A percentile compares a stretch with the other conserved stretches of the same genome.
These are phyloP conservation scores for Terebella lapidaria DNA, from an alignment of 2,888 invertebrate species.

Conservation along the genomic window DNA sequence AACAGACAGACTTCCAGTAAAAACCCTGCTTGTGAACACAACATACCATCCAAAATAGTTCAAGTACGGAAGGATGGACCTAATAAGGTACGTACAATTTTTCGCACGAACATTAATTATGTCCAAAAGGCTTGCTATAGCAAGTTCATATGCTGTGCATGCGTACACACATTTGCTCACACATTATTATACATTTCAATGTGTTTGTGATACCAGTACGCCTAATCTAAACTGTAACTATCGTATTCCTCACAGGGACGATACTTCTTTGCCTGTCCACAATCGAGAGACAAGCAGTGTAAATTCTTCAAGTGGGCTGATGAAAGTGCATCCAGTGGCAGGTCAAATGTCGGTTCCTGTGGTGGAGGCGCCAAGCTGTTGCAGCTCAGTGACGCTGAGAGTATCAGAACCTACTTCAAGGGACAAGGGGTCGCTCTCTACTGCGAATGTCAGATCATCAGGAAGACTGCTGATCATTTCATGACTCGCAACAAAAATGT, in stretches of 20 bases:
- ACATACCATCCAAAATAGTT: slow-evolving; percentile 34
- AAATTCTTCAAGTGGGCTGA: slow-evolving; percentile 46
- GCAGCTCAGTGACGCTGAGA: slow-evolving; percentile 24
- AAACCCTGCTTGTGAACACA: slow-evolving; percentile 35
- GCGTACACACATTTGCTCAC: no score
- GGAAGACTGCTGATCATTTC: slow-evolving; percentile 24
- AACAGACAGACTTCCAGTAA: no score
- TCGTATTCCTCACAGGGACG: no score
- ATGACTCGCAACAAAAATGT: background rate
- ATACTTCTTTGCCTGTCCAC: slow-evolving; percentile 37
- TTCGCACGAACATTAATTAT: no score
- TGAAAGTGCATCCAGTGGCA: slow-evolving; percentile 5
- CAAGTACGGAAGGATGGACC: slow-evolving; percentile 39
- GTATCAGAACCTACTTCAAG: slow-evolving; percentile 32
- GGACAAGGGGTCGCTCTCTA: slow-evolving; percentile 32
- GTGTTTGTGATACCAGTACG: no score
- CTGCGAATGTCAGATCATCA: slow-evolving; percentile 33
- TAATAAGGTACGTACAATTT: slow-evolving; percentile 32
- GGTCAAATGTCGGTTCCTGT: background rate
- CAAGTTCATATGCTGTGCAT: no score
- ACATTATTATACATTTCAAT: no score
- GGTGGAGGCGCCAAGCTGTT: slow-evolving; percentile 4
- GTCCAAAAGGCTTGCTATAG: no score
- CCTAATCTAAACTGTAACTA: no score
- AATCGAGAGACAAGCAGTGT: slow-evolving; percentile 32